phyloP scores from a whole-genome alignment of 2,888 invertebrate genomes.

The Synergus gifuensis region DNA sequence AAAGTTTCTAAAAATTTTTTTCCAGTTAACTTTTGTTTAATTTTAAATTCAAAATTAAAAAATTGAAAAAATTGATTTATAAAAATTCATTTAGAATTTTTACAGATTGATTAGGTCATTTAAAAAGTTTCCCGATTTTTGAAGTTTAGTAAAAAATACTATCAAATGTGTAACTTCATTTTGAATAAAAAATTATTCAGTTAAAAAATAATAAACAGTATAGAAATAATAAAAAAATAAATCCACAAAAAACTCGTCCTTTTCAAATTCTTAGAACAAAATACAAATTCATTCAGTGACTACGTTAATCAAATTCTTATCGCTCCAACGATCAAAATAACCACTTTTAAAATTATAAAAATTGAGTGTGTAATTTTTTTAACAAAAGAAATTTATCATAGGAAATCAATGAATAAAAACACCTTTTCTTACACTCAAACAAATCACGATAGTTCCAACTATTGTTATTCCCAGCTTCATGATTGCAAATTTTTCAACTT shows the following conservation, averaged over 20 bases:
- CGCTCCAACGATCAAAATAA: not conserved
- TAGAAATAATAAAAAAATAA: too few relatives aligned
- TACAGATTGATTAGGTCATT: too few relatives aligned
- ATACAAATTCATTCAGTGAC: not conserved
- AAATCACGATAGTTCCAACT: slow-evolving; percentile 16
- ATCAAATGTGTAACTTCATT: not conserved
- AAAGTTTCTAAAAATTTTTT: not conserved
- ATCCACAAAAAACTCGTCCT: too few relatives aligned
- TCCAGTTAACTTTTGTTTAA: too few relatives aligned
- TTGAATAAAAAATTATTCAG: too few relatives aligned
- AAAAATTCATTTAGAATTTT: too few relatives aligned
- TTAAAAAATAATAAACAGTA: too few relatives aligned
- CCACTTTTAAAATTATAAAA: not conserved
- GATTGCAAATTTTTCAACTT: not conserved
- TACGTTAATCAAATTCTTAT: slow-evolving; percentile 12
- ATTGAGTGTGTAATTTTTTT: not conserved
- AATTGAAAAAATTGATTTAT: too few relatives aligned
- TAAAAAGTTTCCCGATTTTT: too few relatives aligned
- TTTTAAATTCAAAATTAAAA: not conserved
- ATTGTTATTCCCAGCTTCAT: slow-evolving; percentile 30
- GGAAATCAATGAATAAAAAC: not conserved
- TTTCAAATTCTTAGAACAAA: too few relatives aligned
- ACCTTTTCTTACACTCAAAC: slow-evolving; percentile 23
- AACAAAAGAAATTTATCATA: not conserved
- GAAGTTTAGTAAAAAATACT: not conserved